These are phyloP conservation scores for Drosophila tripunctata DNA, from an alignment of 2,888 invertebrate species.

Conservation along the genomic window DNA sequence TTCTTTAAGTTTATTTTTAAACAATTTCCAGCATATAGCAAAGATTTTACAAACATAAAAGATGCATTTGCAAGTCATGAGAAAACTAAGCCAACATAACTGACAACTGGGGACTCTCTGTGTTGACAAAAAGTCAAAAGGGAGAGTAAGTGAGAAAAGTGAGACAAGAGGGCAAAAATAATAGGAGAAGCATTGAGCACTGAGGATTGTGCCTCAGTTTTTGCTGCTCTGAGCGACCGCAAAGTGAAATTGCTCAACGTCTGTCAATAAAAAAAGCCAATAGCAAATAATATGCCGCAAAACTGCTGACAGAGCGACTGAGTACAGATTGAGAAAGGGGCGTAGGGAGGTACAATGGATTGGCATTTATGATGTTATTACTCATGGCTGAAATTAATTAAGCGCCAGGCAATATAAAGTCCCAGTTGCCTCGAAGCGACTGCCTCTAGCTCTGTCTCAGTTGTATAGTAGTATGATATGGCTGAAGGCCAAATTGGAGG, in stretches of 20 bases:
- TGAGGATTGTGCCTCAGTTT: slow-evolving; percentile 22
- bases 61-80: too few species aligned
- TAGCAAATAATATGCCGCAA: slow-evolving; percentile 70
- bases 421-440: slow-evolving; percentile 1
- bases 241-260: slow-evolving; percentile 72
- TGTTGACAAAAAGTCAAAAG: background rate
- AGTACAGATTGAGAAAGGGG: background rate
- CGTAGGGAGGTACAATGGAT: slow-evolving; percentile 19
- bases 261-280: slow-evolving; percentile 63
- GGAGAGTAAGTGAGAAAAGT: background rate
- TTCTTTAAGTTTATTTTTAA: too few species aligned
- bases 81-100: slow-evolving; percentile 18
- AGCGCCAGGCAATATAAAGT: slow-evolving; percentile 46
- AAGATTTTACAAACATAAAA: too few species aligned
- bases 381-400: slow-evolving; percentile 69
- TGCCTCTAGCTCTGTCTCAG: background rate
- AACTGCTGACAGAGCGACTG: slow-evolving; percentile 53
- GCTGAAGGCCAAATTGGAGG: background rate
- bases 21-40: too few species aligned
- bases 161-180: accelerated
- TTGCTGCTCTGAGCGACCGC: slow-evolving; percentile 53
- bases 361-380: slow-evolving; percentile 69
- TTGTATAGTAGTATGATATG: too few species aligned
- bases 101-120: background rate
- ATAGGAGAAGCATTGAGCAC: background rate